These are phyloP conservation scores for Hypsopygia costalis DNA, from an alignment of 2,888 invertebrate genomes.

Conservation along the genomic window DNA sequence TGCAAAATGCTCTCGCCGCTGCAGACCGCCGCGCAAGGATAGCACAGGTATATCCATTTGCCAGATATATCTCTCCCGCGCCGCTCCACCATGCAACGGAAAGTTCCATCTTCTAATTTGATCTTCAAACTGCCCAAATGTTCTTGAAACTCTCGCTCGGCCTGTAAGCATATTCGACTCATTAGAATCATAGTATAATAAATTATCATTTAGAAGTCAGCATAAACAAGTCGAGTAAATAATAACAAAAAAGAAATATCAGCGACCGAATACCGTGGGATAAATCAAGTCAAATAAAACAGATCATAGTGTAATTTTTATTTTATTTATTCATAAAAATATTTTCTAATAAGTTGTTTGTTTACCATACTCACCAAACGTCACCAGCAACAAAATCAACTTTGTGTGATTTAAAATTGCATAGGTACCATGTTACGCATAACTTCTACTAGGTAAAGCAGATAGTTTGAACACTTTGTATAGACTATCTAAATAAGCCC, in stretches of 20 bases:
- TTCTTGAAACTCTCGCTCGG: conserved; percentile 65
- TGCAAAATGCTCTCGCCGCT: conserved; percentile 65
- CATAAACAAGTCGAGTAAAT: too few relatives aligned
- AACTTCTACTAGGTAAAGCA: too few relatives aligned
- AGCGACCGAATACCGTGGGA: conserved; percentile 19
- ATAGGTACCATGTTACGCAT: not conserved
- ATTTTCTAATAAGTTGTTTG: conserved; percentile 19
- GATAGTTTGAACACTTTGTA: too few relatives aligned
- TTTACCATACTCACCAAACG: conserved; percentile 40
- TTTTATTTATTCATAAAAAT: conserved; percentile 30
- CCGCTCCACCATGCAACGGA: conserved; percentile 68
- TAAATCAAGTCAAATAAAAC: conserved; percentile 44
- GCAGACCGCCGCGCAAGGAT: conserved; percentile 74
- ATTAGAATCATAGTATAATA: not conserved
- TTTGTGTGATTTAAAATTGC: not conserved
- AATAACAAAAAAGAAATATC: too few relatives aligned
- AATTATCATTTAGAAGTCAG: too few relatives aligned
- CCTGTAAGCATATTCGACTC: conserved; percentile 37
- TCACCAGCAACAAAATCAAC: not conserved
- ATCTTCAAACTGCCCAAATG: conserved; percentile 69
- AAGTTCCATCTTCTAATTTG: conserved; percentile 62
- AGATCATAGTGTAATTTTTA: conserved; percentile 28
- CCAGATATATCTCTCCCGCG: conserved; percentile 62
- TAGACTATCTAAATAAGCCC: too few relatives aligned
- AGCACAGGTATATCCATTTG: conserved; percentile 74